phyloP scores from a whole-genome alignment of 2,797 vertebrate species.

The Cyprinodon diabolis region DNA sequence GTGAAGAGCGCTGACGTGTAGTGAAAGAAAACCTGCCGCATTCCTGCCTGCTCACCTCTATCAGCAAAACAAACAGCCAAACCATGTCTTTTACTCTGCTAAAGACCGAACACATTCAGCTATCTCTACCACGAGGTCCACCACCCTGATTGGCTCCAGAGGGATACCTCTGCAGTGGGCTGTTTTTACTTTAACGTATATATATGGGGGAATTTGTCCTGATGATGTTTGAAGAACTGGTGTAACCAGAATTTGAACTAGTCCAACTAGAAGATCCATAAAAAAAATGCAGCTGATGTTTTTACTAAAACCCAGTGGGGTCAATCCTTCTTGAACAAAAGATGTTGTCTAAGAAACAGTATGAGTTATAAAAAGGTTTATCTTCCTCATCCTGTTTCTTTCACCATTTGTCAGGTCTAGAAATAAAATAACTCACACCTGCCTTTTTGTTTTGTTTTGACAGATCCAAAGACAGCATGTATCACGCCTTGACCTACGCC shows the following conservation, averaged over 20 bases:
- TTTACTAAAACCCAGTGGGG: slow-evolving; percentile 10
- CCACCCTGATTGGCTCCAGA: background rate
- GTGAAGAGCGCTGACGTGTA: slow-evolving; percentile 39
- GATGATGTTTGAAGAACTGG: slow-evolving; percentile 4
- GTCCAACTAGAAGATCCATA: slow-evolving; percentile 33
- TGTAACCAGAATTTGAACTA: slow-evolving; percentile 17
- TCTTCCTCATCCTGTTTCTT: slow-evolving; percentile 1
- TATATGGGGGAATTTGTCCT: background rate
- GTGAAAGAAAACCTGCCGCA: slow-evolving; percentile 49
- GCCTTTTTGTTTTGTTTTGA: slow-evolving; percentile 39
- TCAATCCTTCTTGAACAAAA: slow-evolving; percentile 13
- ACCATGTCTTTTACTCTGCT: background rate
- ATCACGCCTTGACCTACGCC: slow-evolving; percentile 94
- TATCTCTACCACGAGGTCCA: background rate
- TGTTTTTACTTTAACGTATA: background rate
- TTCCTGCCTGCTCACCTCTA: slow-evolving; percentile 50
- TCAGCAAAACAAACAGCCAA: slow-evolving; percentile 6
- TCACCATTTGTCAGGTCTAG: background rate
- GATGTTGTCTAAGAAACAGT: slow-evolving; percentile 13
- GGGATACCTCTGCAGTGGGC: background rate
- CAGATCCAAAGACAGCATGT: slow-evolving; percentile 98
- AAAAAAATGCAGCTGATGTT: slow-evolving; percentile 17
- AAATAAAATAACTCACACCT: background rate
- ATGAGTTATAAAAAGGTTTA: slow-evolving; percentile 46
- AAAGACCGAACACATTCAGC: background rate